Evolutionary conservation across 2,888 invertebrate genomes (phyloP).

Genomic region (Caenorhabditis zanzibari): DNA sequence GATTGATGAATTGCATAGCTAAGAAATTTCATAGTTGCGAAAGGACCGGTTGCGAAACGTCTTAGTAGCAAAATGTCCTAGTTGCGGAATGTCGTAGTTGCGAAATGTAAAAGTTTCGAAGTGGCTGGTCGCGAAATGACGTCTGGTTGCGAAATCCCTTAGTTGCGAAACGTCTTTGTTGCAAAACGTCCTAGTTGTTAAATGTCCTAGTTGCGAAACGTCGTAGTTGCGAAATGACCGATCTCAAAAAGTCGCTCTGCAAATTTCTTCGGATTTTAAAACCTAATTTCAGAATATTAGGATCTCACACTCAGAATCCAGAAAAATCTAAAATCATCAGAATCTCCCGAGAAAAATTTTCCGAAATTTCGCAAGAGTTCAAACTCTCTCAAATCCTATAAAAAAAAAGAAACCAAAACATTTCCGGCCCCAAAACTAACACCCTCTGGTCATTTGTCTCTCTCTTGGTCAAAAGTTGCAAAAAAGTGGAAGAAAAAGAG

Average conservation of each 20-base stretch:
- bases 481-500: slow-evolving; percentile 5
- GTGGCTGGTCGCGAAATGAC: background rate
- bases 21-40: too few species aligned
- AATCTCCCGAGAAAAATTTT: background rate
- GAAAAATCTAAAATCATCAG: background rate
- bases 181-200: too few species aligned
- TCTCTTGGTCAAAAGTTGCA: slow-evolving; percentile 2
- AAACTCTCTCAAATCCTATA: too few species aligned
- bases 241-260: too few species aligned
- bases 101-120: background rate
- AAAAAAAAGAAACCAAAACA: background rate
- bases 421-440: background rate
- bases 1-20: too few species aligned
- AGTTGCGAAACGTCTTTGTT: background rate
- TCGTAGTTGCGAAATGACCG: too few species aligned
- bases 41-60: too few species aligned
- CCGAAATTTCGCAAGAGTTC: background rate
- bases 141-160: background rate
- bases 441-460: slow-evolving; percentile 7
- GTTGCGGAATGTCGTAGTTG: background rate
- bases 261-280: background rate
- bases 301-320: background rate
- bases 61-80: background rate
- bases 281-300: background rate
- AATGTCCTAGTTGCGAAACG: too few species aligned